Conservation (phyloP, 2,113 vertebrate genomes). For the Brachionichthys hirsutus region DNA sequence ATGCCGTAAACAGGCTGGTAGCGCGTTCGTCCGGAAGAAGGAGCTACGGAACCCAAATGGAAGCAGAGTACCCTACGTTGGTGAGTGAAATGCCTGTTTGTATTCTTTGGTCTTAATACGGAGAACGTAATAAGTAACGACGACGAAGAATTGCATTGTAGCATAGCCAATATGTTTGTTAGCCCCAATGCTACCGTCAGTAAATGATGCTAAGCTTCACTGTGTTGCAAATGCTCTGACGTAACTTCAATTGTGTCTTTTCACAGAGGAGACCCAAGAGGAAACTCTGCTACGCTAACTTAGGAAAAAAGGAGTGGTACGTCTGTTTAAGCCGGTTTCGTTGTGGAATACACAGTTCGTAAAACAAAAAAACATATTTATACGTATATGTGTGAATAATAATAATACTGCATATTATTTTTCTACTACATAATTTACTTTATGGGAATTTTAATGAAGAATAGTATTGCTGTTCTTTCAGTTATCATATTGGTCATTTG, state of each 20-base stretch:
- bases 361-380: too few species aligned
- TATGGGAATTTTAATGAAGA: too few species aligned
- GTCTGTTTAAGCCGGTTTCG: background rate
- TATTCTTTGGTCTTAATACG: background rate
- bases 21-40: background rate
- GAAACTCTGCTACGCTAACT: constrained; percentile 62
- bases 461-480: background rate
- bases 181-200: background rate
- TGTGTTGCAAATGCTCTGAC: background rate
- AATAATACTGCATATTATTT: too few species aligned
- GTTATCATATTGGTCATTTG: background rate
- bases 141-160: too few species aligned
- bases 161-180: background rate
- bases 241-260: constrained; percentile 4
- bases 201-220: background rate
- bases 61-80: constrained; percentile 28
- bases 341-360: too few species aligned
- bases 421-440: too few species aligned
- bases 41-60: constrained; percentile 32
- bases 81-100: constrained; percentile 13
- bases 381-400: too few species aligned
- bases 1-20: background rate
- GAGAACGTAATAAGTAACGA: too few species aligned
- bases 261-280: constrained; percentile 69
- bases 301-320: constrained; percentile 51